Percentiles rank a stretch among this genome's conserved stretches.
phyloP scores from a whole-genome alignment of 1,140 invertebrate species.

The Bilobella aurantiaca region DNA sequence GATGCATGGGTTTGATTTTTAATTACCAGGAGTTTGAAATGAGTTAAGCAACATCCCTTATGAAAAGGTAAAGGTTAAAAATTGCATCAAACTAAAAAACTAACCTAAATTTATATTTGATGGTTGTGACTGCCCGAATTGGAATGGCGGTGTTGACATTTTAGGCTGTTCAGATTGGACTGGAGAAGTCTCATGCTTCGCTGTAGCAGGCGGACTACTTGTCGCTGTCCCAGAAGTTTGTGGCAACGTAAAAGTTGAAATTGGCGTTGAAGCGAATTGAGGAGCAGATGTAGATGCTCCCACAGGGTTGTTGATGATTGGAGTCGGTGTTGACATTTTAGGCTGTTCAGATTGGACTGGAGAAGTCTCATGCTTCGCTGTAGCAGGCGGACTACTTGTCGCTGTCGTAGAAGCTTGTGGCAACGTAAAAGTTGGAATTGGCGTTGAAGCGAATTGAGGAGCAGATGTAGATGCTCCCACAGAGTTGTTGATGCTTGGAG shows the following conservation, averaged over 20 bases:
- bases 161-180: too few relatives aligned
- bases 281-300: not conserved
- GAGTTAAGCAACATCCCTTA: too few relatives aligned
- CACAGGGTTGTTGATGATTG: not conserved
- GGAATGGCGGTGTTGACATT: too few relatives aligned
- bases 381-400: not conserved
- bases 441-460: not conserved
- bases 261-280: not conserved
- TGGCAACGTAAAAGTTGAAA: not conserved
- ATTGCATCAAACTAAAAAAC: too few relatives aligned
- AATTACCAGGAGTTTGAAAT: too few relatives aligned
- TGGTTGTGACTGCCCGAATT: too few relatives aligned
- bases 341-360: too few relatives aligned
- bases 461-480: not conserved
- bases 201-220: not conserved
- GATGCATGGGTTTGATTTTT: too few relatives aligned
- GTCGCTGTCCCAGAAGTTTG: too few relatives aligned
- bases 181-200: not conserved
- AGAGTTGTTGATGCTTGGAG: too few relatives aligned
- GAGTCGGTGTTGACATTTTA: not conserved
- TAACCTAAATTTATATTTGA: too few relatives aligned
- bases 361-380: too few relatives aligned
- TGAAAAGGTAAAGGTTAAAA: not conserved
- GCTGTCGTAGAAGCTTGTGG: constrained; percentile 1
- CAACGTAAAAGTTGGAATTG: not conserved